Percentiles rank a stretch among this genome's conserved stretches.
Conservation (phyloP, 2,113 vertebrate genomes). For the Clinocottus analis region DNA sequence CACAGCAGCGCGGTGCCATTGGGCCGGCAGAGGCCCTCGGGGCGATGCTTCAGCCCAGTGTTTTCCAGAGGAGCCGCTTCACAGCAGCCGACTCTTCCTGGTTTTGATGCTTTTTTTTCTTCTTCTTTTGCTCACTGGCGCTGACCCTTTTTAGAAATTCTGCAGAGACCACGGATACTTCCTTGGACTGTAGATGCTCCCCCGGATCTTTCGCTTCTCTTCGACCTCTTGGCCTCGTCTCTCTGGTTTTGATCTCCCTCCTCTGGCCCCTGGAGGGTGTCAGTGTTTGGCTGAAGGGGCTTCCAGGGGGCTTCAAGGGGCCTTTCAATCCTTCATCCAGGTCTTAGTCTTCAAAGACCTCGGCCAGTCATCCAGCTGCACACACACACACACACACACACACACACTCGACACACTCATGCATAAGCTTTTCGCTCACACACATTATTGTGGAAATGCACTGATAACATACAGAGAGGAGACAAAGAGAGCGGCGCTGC, state of each 20-base stretch:
- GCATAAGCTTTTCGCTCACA: constrained; percentile 5
- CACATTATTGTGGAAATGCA: constrained; percentile 44
- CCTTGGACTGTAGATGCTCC: constrained; percentile 76
- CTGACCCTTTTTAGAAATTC: constrained; percentile 76
- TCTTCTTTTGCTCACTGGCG: constrained; percentile 40
- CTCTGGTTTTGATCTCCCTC: constrained; percentile 77
- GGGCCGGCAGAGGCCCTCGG: constrained; percentile 56
- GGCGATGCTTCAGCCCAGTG: constrained; percentile 52
- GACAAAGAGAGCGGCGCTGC: constrained; percentile 22
- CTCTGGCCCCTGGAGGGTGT: constrained; percentile 76
- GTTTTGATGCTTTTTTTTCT: constrained; percentile 61
- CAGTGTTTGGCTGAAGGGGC: constrained; percentile 79
- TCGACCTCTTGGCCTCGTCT: constrained; percentile 76
- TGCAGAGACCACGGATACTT: constrained; percentile 73
- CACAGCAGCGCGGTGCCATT: constrained; percentile 45
- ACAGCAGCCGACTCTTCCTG: constrained; percentile 52
- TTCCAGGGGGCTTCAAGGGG: constrained; percentile 84
- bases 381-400: constrained; percentile 1
- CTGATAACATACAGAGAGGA: constrained; percentile 42
- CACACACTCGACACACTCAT: too few species aligned
- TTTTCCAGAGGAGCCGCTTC: constrained; percentile 44
- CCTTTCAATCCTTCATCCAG: constrained; percentile 96
- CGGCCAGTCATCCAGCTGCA: constrained; percentile 79
- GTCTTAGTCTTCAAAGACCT: constrained; percentile 98
- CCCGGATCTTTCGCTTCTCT: constrained; percentile 71